Evolutionary conservation across 2,888 invertebrate genomes (phyloP).

Genomic region (Lasiommata megera): DNA sequence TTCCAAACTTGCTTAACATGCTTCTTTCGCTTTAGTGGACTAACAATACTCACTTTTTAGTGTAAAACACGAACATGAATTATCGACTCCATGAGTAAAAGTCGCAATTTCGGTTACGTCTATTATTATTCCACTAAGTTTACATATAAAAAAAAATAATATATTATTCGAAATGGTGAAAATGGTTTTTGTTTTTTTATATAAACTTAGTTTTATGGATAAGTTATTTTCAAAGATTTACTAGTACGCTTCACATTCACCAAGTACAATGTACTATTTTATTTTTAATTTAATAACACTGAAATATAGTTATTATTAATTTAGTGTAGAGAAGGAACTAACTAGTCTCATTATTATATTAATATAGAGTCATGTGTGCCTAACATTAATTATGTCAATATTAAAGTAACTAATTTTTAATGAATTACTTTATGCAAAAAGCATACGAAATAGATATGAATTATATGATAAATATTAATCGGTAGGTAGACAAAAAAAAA

Average conservation of each 20-base stretch:
- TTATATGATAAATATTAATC: background rate
- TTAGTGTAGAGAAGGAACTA: conserved; percentile 72
- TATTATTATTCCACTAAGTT: conserved; percentile 30
- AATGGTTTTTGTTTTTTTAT: conserved; percentile 7
- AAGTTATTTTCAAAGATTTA: conserved; percentile 53
- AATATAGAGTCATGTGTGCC: conserved; percentile 76
- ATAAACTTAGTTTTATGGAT: conserved; percentile 21
- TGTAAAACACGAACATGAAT: conserved; percentile 27
- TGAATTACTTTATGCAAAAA: conserved; percentile 10
- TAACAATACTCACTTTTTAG: conserved; percentile 29
- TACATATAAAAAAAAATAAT: conserved; percentile 1
- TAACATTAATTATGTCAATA: conserved; percentile 49
- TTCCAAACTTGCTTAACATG: background rate
- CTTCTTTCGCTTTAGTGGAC: conserved; percentile 13
- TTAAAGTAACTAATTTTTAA: conserved; percentile 16
- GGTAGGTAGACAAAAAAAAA: too few relatives aligned
- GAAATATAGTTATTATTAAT: conserved; percentile 47
- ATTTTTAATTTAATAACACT: conserved; percentile 37
- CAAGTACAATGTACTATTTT: conserved; percentile 73
- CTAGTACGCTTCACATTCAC: conserved; percentile 72
- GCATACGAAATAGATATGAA: conserved; percentile 10
- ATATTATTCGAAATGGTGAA: background rate
- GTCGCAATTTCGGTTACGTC: conserved; percentile 12
- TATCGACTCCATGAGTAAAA: conserved; percentile 5
- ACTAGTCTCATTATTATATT: conserved; percentile 75